A percentile compares a stretch with the other conserved stretches of the same genome.
Evolutionary conservation across 2,888 invertebrate species (phyloP).

Genomic region (Sarcophaga variegata): DNA sequence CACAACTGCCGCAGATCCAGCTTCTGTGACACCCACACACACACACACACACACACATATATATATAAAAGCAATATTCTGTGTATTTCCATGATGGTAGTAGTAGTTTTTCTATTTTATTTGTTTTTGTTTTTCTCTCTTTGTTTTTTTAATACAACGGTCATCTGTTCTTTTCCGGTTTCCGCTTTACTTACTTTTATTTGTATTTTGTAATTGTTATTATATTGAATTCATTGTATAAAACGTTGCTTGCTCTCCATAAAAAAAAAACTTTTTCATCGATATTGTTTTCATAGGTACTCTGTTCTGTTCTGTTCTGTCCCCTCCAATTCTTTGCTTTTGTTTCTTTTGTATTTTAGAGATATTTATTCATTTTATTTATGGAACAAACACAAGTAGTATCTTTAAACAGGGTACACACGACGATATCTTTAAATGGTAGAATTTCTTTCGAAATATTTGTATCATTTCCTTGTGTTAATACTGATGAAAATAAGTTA

Average conservation of each 20-base stretch:
- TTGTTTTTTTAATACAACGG: conserved; percentile 63
- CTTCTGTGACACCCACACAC: neutral
- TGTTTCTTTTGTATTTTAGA: neutral
- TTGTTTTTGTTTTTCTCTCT: neutral
- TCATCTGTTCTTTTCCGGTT: conserved; percentile 73
- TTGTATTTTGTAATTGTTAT: conserved; percentile 67
- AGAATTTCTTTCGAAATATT: neutral
- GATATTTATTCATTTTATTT: conserved; percentile 30
- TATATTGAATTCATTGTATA: conserved; percentile 61
- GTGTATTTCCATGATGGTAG: neutral
- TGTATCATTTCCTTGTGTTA: too few species aligned
- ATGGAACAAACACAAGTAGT: conserved; percentile 21
- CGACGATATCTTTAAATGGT: neutral
- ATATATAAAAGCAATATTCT: neutral
- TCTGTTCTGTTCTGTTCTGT: neutral
- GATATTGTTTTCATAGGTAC: neutral
- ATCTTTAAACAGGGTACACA: neutral
- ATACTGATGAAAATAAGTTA: too few species aligned
- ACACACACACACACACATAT: too few species aligned
- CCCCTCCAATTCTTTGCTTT: conserved; percentile 7
- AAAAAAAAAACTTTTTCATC: conserved; percentile 27
- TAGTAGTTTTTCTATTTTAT: conserved; percentile 42
- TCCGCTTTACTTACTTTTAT: conserved; percentile 68
- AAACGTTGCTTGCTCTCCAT: conserved; percentile 32
- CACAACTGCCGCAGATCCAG: neutral